Evolutionary conservation across 1,140 invertebrate species (phyloP).

Genomic region (Calliopsis andreniformis): DNA sequence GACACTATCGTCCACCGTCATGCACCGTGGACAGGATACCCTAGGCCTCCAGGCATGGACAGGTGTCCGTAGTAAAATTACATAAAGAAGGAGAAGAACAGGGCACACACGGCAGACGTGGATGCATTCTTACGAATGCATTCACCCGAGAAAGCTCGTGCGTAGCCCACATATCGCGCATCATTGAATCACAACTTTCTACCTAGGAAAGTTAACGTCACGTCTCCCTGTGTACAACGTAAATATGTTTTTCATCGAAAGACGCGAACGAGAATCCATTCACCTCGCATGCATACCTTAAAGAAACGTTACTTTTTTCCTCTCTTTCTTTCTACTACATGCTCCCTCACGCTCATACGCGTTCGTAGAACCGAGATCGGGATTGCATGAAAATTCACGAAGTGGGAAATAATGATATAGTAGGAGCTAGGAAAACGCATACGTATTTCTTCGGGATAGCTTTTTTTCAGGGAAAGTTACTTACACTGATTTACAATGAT

Average conservation of each 20-base stretch:
- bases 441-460: slow-evolving; percentile 11
- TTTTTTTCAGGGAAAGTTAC: slow-evolving; percentile 16
- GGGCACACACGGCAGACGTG: slow-evolving; percentile 47
- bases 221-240: slow-evolving; percentile 21
- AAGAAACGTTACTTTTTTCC: slow-evolving; percentile 6
- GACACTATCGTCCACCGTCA: background rate
- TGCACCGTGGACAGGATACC: background rate
- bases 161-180: slow-evolving; percentile 60
- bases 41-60: slow-evolving; percentile 28
- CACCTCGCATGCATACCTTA: too few species aligned
- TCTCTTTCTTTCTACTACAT: slow-evolving; percentile 3
- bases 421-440: slow-evolving; percentile 4
- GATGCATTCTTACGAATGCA: slow-evolving; percentile 70
- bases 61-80: slow-evolving; percentile 61
- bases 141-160: slow-evolving; percentile 62
- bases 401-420: slow-evolving; percentile 40
- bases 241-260: slow-evolving; percentile 51
- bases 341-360: background rate
- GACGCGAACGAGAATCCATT: slow-evolving; percentile 5
- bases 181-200: slow-evolving; percentile 61
- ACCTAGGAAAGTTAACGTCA: slow-evolving; percentile 43
- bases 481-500: slow-evolving; percentile 49
- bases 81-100: slow-evolving; percentile 56
- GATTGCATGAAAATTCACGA: slow-evolving; percentile 6
- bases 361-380: background rate